Base-by-base conservation (phyloP, 2,113 vertebrate genomes). In the Rhynchopsitta pachyrhyncha region DNA sequence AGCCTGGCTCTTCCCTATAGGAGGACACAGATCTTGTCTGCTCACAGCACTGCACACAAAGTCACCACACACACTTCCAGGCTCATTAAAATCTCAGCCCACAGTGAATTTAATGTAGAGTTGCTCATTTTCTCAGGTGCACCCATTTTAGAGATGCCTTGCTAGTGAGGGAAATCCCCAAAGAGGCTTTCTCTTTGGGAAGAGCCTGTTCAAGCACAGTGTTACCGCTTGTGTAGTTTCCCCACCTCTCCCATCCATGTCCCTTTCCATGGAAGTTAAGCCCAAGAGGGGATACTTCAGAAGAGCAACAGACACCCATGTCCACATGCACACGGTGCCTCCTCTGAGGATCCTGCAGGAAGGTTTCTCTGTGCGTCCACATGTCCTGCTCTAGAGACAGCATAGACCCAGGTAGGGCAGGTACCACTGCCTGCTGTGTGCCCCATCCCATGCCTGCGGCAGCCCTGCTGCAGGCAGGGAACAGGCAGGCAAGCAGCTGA, bases 391-490 rank as follows among this genome's bases (percentile, higher is more conserved):
- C 44, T 44, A 29, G 80, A 29, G 57, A 8, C 31, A 76, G 74
- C 46, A 17, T 0, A 3, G 42, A 28, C n/a, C n/a, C 23, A 2
- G 18, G 59, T 49, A 49, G 71, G 27, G 41, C 75, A 20, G 47
- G n/a, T 39, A 8, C 8, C 3, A 0, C 80, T 16, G 73, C 8
- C 63, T 33, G 16, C n/a, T 5, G 29, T 0, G 0, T 4, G 50
- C n/a, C 53, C 20, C 44, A 19, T 9, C 25, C 55, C 5, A 3
- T 4, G 10, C 44, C 70, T 3, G 42, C 9, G 64, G 2, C 41
- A 20, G 10, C 84, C 24, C 49, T 22, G 53, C 74, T 29, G 75
- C 70, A 47, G 68, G 53, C 57, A 35, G 53, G 37, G 33, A 22
- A 35, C 28, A 5, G 18, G 75, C 64, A 16, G 71, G 22, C 13